Evolutionary conservation across 2,888 invertebrate species (phyloP), one percentile per base, ranked within the genome.

Genomic region (Pelosia muscerda): DNA sequence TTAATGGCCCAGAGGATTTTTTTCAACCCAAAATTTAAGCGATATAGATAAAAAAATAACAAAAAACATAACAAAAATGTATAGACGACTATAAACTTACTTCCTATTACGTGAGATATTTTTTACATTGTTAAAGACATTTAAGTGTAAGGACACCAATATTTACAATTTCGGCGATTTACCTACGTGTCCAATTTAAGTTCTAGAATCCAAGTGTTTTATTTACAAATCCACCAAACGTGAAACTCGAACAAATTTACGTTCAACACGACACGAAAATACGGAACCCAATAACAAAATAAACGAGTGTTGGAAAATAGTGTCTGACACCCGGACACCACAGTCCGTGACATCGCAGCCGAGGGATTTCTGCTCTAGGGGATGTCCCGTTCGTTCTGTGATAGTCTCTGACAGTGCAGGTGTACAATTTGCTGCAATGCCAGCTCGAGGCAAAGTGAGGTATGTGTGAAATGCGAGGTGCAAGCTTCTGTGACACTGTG

Each of bases 231-330:
- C 68, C 69, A 79, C 58, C 71, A 66, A 71, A 75, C 73, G 73
- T 79, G 73, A 77, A 75, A 76, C 73, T 74, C 72, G 71, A 77
- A 71, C 74, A 81, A 83, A 83, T 85, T 85, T 85, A 85, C 84
- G 85, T 81, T 78, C 79, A 75, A 77, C 77, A 77, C 78, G 76
- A 79, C 79, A 78, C 81, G 76, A 80, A 81, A 84, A 81, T 85
- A 83, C 81, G 82, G 79, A 81, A 85, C 76, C 78, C 76, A 79
- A 82, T 86, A 83, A 82, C 78, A 83, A 85, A 86, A 86, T 85
- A 87, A 86, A 86, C 84, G 79, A 83, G 76, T 82, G 78, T 83
- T 72, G 76, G 75, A 75, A 74, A 81, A 78, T 76, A 79, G 82
- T 84, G 83, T 81, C 71, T 76, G 77, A 78, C 75, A 76, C 71